Conservation (phyloP, 2,797 vertebrate species). For the Acrossocheilus wenchowensis region DNA sequence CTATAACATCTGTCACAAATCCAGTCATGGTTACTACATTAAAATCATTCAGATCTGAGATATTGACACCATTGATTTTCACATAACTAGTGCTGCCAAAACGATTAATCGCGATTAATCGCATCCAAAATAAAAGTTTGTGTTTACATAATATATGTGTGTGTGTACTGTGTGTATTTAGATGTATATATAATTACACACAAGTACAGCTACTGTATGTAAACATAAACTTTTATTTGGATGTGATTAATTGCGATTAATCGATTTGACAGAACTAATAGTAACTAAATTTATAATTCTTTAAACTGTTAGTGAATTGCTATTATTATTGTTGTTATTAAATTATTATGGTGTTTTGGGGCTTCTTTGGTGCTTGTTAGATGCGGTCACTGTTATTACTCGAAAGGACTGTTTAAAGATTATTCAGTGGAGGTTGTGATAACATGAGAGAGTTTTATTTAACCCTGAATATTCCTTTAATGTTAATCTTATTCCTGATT, state of each 20-base stretch:
- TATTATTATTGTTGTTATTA: no score
- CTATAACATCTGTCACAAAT: neutral
- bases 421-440: no score
- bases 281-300: no score
- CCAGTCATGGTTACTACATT: neutral
- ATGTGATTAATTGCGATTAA: no score
- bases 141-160: neutral
- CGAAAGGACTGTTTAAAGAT: neutral
- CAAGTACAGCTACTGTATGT: neutral
- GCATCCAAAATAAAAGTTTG: neutral
- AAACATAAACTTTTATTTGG: neutral
- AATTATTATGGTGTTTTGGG: neutral
- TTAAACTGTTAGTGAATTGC: no score
- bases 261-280: no score
- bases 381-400: neutral
- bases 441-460: neutral
- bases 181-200: neutral
- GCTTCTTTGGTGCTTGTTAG: neutral
- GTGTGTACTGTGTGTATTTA: neutral
- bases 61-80: no score
- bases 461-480: neutral
- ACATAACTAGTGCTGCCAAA: neutral
- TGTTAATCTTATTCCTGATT: neutral
- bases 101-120: neutral
- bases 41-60: neutral